Evolutionary conservation across 2,113 vertebrate species (phyloP).

Genomic region (chimpanzee (Pan troglodytes)): NHGRI_mPanTro3-v2.1_pri NC_072403.2:114720501-114721000

Average conservation of each 20-base stretch:
- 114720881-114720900: not conserved
- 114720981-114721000: not conserved
- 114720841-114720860: not conserved
- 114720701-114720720: not conserved
- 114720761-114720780: not conserved
- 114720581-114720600: not conserved
- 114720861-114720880: not conserved
- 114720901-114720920: not conserved
- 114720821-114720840: not conserved
- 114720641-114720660: not conserved
- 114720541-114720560: not conserved
- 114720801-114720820: not conserved
- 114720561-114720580: not conserved
- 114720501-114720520: not conserved
- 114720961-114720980: not conserved
- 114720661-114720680: not conserved
- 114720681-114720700: not conserved
- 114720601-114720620: not conserved
- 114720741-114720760: not conserved
- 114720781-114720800: not conserved
- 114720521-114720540: not conserved
- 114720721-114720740: not conserved
- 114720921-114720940: not conserved
- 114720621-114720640: not conserved
- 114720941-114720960: not conserved